These are phyloP conservation scores for Melanotaenia maccullochi DNA, from an alignment of 2,797 vertebrate genomes.

Conservation along the genomic window DNA sequence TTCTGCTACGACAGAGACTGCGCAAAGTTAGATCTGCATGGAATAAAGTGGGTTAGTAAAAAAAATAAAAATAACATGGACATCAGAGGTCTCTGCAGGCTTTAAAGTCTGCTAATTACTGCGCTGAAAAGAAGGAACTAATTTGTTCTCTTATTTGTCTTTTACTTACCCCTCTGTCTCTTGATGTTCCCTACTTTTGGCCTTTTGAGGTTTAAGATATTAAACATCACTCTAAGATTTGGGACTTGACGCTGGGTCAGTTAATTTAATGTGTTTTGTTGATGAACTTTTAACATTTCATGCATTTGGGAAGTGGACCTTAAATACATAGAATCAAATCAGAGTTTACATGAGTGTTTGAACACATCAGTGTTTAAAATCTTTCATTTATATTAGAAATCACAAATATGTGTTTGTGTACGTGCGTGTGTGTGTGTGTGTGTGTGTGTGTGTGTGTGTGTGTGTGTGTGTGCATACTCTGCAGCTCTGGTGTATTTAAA, in stretches of 20 bases:
- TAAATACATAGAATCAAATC: neutral
- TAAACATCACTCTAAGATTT: neutral
- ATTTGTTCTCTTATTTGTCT: conserved; percentile 1
- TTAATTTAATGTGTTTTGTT: neutral
- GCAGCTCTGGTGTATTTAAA: conserved; percentile 5
- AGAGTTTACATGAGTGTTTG: neutral
- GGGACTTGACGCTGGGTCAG: neutral
- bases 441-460: too few relatives aligned
- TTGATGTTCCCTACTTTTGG: conserved; percentile 1
- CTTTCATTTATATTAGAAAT: conserved; percentile 1
- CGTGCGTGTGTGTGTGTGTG: too few relatives aligned
- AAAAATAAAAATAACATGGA: neutral
- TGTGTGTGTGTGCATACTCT: neutral
- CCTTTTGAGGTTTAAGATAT: conserved; percentile 10
- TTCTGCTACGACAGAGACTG: neutral
- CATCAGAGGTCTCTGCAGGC: neutral
- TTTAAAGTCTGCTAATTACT: conserved; percentile 1
- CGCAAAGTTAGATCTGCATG: neutral
- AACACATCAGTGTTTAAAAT: neutral
- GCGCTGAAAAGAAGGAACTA: neutral
- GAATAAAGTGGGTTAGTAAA: neutral
- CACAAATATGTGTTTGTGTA: neutral
- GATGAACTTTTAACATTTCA: conserved; percentile 1
- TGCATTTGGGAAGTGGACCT: neutral
- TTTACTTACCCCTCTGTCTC: neutral